These are phyloP conservation scores for Diogma glabrata DNA, from an alignment of 2,888 invertebrate genomes.

Conservation along the genomic window DNA sequence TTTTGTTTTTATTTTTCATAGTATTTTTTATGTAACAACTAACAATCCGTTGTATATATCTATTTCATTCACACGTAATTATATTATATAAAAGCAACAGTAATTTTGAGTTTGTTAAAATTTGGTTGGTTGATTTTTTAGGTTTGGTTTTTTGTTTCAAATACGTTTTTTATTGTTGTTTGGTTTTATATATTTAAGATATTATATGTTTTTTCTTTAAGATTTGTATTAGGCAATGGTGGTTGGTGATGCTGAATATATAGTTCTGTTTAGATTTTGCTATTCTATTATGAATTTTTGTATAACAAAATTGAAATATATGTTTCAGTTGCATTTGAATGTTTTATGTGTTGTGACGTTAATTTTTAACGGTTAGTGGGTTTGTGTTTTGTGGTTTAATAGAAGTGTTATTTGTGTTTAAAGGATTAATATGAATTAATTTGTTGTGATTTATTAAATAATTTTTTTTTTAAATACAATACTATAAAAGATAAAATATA, in stretches of 20 bases:
- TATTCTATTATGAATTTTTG: too few species aligned
- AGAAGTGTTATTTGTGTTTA: background rate
- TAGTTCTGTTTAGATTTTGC: too few species aligned
- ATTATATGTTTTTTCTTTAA: too few species aligned
- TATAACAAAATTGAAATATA: slow-evolving; percentile 20
- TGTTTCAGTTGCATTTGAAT: slow-evolving; percentile 37
- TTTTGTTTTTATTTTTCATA: too few species aligned
- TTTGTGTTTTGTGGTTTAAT: background rate
- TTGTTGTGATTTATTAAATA: too few species aligned
- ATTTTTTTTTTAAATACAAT: too few species aligned
- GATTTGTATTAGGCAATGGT: too few species aligned
- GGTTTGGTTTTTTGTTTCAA: background rate
- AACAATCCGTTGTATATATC: slow-evolving; percentile 1
- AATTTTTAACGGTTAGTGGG: slow-evolving; percentile 9
- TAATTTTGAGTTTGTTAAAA: background rate
- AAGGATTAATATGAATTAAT: too few species aligned
- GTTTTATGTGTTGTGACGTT: slow-evolving; percentile 33
- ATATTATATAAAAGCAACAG: background rate
- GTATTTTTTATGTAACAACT: background rate
- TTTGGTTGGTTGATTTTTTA: slow-evolving; percentile 7
- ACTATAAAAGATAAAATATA: too few species aligned
- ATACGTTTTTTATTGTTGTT: slow-evolving; percentile 7
- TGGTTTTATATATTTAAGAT: too few species aligned
- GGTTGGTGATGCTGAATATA: background rate
- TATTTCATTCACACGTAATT: background rate